These are phyloP conservation scores for Crotalus viridis DNA, from an alignment of 2,113 vertebrate genomes.

Conservation along the genomic window DNA sequence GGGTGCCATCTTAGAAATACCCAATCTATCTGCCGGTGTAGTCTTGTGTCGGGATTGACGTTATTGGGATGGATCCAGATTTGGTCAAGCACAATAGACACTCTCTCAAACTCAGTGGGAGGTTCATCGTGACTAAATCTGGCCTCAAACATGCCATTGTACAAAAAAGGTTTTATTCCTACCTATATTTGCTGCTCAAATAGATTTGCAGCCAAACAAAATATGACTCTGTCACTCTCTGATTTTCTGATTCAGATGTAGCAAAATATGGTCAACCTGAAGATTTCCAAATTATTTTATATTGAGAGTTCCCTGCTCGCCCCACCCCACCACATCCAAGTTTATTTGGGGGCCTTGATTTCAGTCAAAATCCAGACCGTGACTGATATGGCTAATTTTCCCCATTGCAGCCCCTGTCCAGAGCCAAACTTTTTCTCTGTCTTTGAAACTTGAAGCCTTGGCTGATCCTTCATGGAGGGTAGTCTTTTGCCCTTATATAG, in stretches of 20 bases:
- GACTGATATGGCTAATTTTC: constrained; percentile 22
- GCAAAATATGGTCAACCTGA: not conserved
- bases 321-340: not conserved
- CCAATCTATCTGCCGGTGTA: not conserved
- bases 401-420: constrained; percentile 6
- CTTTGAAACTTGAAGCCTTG: constrained; percentile 51
- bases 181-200: not conserved
- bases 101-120: not conserved
- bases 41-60: not conserved
- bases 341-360: not conserved
- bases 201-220: not conserved
- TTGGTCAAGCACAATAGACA: not conserved
- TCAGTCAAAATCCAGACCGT: constrained; percentile 23
- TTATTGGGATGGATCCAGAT: not conserved
- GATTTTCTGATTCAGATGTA: not conserved
- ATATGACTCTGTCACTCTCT: not conserved
- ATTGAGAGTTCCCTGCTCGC: not conserved
- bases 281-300: not conserved
- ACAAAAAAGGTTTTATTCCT: not conserved
- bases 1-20: not conserved
- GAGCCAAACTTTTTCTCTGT: constrained; percentile 47
- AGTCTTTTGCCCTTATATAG: constrained; percentile 62
- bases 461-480: constrained; percentile 54
- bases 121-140: not conserved
- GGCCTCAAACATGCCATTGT: not conserved